phyloP scores from a whole-genome alignment of 2,113 vertebrate genomes.

The Notechis scutatus region DNA sequence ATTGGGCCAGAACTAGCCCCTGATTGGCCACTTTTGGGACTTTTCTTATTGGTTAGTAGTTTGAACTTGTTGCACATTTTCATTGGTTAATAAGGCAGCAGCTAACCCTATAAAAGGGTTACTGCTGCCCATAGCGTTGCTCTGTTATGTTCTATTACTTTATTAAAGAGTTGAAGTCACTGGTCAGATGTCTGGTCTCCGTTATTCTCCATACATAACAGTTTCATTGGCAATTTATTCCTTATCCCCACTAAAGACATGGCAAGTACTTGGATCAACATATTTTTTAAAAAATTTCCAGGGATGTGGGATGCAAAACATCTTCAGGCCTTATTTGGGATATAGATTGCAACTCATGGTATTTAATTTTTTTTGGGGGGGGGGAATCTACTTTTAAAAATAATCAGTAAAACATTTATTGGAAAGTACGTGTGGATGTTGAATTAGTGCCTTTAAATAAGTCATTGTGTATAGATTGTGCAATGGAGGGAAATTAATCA shows the following conservation, averaged over 20 bases:
- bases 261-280: not conserved
- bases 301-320: not conserved
- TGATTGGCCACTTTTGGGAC: too few species aligned
- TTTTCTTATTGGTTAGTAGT: too few species aligned
- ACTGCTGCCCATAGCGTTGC: too few species aligned
- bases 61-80: too few species aligned
- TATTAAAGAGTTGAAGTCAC: too few species aligned
- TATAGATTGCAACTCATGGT: not conserved
- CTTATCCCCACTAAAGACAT: not conserved
- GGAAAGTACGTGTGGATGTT: not conserved
- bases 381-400: not conserved
- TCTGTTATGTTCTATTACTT: too few species aligned
- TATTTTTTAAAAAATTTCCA: not conserved
- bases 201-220: too few species aligned
- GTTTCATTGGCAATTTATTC: not conserved
- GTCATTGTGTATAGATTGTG: not conserved
- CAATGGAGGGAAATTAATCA: not conserved
- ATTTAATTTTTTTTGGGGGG: not conserved
- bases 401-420: not conserved
- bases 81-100: too few species aligned
- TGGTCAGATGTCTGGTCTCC: too few species aligned
- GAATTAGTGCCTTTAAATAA: not conserved
- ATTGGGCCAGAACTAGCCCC: too few species aligned
- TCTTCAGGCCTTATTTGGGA: not conserved
- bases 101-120: too few species aligned